These are phyloP conservation scores for Psittacula cyanocephala DNA, from an alignment of 2,113 vertebrate species.

Conservation along the genomic window DNA sequence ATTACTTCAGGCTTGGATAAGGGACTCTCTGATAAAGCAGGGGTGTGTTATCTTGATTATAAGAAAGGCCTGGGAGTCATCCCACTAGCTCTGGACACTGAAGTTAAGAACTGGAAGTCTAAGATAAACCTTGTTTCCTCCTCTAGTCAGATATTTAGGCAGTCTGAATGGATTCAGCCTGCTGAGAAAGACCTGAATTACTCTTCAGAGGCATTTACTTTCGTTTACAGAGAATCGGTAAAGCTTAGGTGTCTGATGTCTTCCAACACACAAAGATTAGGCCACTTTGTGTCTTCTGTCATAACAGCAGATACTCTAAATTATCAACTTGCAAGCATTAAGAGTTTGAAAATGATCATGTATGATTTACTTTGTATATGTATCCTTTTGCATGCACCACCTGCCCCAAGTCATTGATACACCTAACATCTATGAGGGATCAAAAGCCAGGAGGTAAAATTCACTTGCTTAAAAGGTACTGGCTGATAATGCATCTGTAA, in stretches of 20 bases:
- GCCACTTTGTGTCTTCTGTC: background rate
- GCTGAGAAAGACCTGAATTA: background rate
- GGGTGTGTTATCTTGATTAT: background rate
- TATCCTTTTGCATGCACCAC: background rate
- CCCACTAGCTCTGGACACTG: background rate
- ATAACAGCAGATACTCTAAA: background rate
- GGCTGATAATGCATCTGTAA: background rate
- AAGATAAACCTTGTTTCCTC: background rate
- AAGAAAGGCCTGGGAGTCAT: background rate
- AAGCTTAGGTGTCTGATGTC: background rate
- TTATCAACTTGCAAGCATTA: background rate
- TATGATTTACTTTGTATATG: background rate
- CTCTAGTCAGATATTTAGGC: background rate
- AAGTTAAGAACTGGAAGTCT: conserved; percentile 1
- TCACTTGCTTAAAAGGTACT: background rate
- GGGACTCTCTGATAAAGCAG: background rate
- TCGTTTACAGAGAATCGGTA: background rate
- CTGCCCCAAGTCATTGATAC: background rate
- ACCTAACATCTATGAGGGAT: background rate
- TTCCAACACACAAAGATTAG: background rate
- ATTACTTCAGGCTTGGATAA: background rate
- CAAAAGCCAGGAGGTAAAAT: background rate
- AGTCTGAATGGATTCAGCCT: background rate
- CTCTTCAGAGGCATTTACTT: background rate
- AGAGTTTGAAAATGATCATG: background rate